A percentile compares a stretch with the other conserved stretches of the same genome.
These are phyloP conservation scores for Sinocyclocheilus grahami DNA, from an alignment of 2,113 vertebrate species.

Conservation along the genomic window DNA sequence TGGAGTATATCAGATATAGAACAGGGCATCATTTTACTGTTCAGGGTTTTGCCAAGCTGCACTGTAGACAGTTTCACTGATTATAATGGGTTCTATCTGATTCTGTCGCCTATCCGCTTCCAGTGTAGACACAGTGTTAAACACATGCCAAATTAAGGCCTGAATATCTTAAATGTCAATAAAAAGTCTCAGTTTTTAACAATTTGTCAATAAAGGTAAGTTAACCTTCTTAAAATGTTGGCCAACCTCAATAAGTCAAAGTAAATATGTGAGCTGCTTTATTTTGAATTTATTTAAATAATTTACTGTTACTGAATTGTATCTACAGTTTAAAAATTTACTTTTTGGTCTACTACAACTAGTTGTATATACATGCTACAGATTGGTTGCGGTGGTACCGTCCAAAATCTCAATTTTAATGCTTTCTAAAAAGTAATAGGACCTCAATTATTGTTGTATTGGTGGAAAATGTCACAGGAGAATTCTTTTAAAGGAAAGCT, in stretches of 20 bases:
- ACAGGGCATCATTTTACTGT: too few species aligned
- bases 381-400: neutral
- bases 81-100: too few species aligned
- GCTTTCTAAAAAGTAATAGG: neutral
- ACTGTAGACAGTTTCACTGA: too few species aligned
- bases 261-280: neutral
- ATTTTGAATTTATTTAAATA: neutral
- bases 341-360: neutral
- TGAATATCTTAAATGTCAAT: too few species aligned
- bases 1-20: too few species aligned
- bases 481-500: neutral
- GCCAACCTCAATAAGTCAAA: neutral
- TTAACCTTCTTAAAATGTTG: neutral
- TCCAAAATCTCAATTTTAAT: neutral
- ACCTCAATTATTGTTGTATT: neutral
- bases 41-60: too few species aligned
- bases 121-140: too few species aligned
- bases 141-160: too few species aligned
- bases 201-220: too few species aligned
- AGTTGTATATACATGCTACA: neutral
- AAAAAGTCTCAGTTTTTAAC: too few species aligned
- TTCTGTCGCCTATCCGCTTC: too few species aligned
- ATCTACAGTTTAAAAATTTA: neutral
- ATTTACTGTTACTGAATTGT: neutral
- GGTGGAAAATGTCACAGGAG: neutral